Base-by-base conservation (phyloP, 2,113 vertebrate species). In the Furnarius figulus region DNA sequence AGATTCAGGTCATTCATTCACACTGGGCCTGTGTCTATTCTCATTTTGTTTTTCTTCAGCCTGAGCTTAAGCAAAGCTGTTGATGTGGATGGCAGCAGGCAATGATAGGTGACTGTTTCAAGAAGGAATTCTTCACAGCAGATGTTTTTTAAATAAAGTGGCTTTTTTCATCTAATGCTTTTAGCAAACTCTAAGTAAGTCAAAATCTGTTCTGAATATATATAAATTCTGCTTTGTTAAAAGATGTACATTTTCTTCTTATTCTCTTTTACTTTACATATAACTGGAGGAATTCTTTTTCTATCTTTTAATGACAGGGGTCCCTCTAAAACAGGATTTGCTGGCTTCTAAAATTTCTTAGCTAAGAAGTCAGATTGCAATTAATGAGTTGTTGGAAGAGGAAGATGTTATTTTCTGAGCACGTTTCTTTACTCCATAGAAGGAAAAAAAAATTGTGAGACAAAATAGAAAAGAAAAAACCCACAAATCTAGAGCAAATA, bases 71-170 rank as follows among this genome's bases (percentile, higher is more conserved):
- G 72, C 1, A 2, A 63, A 79, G 53, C n/a, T 61, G 56, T 37
- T 89, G 73, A 76, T 89, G 61, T 72, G 46, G 74, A 95, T 42
- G 87, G 87, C 93, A 94, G 79, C 33, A 95, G 79, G 95, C 65
- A 96, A 37, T 88, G 91, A 95, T 86, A 94, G 37, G 93, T 88
- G 82, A 86, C 68, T 90, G 67, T 40, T 96, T 88, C 44, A 39
- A 95, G 90, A 24, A 95, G 65, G 73, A 96, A 97, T 97, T 96
- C 73, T 87, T 79, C 65, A 73, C 35, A 87, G 56, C 93, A 96
- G 91, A 93, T 95, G 89, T 67, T 94, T 95, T 96, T 96, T 42
- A 73, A 93, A 96, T 93, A 58, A 78, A 91, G 47, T 30, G 25
- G 6, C 4, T 53, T 55, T 68, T 93, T 78, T 55, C 30, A 52